These are phyloP conservation scores for Manis pentadactyla DNA, from an alignment of 2,797 vertebrate species.

Conservation along the genomic window DNA sequence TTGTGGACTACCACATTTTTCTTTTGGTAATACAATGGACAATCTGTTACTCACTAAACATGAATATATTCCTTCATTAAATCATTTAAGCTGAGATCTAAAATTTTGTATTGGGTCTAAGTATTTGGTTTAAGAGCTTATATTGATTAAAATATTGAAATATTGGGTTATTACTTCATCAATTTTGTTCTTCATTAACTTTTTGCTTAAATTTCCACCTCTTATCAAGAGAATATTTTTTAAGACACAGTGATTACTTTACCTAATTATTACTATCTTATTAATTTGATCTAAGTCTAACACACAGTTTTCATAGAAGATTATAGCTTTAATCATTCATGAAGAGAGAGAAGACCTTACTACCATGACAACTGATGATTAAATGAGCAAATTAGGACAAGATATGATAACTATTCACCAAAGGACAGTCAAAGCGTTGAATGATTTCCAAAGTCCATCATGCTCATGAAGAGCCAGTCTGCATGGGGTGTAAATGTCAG, in stretches of 20 bases:
- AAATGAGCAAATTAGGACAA: background rate
- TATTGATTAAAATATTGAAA: slow-evolving; percentile 28
- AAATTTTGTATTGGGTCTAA: background rate
- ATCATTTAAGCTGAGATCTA: background rate
- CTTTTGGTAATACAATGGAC: slow-evolving; percentile 13
- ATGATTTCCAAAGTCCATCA: background rate
- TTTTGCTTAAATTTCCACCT: background rate
- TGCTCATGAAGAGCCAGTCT: background rate
- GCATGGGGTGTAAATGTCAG: background rate
- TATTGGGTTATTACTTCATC: background rate
- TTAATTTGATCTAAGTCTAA: background rate
- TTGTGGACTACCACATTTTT: background rate
- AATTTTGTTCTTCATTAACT: slow-evolving; percentile 20
- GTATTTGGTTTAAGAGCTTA: background rate
- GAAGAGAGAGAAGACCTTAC: background rate
- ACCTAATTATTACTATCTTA: background rate
- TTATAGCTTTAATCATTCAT: background rate
- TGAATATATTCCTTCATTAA: slow-evolving; percentile 50
- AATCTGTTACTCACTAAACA: slow-evolving; percentile 14
- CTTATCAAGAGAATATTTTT: background rate
- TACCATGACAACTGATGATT: background rate
- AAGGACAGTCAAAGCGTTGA: background rate
- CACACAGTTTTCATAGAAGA: background rate
- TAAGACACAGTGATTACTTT: background rate
- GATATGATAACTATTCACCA: background rate